Conservation (phyloP, 2,888 invertebrate species). For the Ferdinandea cuprea region DNA sequence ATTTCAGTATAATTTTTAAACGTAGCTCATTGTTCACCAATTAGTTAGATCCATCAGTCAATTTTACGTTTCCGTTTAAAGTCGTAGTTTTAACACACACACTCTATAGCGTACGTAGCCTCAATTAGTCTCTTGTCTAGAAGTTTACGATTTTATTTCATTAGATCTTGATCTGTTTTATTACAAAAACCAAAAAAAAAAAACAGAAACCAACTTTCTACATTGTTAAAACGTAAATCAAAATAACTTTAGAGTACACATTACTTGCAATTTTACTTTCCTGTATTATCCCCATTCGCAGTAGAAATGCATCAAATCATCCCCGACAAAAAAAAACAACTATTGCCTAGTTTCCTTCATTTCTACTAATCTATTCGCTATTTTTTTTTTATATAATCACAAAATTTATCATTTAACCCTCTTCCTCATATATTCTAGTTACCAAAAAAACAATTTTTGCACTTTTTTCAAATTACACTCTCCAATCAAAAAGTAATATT, state of each 20-base stretch:
- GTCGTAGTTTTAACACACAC: not conserved
- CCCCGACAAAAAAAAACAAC: constrained; percentile 31
- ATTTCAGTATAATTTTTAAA: too few relatives aligned
- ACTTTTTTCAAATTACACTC: constrained; percentile 70
- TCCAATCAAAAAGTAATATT: constrained; percentile 83
- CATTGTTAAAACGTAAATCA: constrained; percentile 13
- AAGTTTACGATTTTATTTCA: not conserved
- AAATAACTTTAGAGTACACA: constrained; percentile 60
- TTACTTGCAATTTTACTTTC: constrained; percentile 69
- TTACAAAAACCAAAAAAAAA: not conserved
- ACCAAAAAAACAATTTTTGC: constrained; percentile 64
- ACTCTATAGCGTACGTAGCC: not conserved
- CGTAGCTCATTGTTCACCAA: too few relatives aligned
- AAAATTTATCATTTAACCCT: constrained; percentile 30
- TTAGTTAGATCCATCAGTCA: too few relatives aligned
- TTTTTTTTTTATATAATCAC: constrained; percentile 9
- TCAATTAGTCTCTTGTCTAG: constrained; percentile 42
- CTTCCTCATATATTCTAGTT: constrained; percentile 46
- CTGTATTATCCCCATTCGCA: constrained; percentile 13
- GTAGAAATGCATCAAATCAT: constrained; percentile 66
- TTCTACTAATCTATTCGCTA: constrained; percentile 22
- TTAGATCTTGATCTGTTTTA: not conserved
- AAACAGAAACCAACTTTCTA: not conserved
- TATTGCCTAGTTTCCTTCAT: constrained; percentile 45
- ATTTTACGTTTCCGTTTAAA: too few relatives aligned